Base-by-base conservation (phyloP, 2,113 vertebrate genomes). In the Phrynosoma platyrhinos region DNA sequence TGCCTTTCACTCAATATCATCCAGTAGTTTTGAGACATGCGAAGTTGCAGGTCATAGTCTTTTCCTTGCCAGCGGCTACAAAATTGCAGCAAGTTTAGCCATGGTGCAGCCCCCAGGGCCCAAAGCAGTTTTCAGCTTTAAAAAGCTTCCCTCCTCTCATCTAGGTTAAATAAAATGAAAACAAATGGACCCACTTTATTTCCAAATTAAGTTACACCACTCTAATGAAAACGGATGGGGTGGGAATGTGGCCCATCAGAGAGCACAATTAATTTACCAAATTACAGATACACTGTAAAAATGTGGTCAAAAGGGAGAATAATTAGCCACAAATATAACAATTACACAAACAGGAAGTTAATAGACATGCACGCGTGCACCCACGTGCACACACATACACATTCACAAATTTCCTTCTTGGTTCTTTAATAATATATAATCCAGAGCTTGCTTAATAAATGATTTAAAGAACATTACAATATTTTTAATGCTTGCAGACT, bases 381-480 rank as follows among this genome's bases (percentile, higher is more conserved):
- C 1, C 47, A 47, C 47, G 14, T 3, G 14, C 58, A 62, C 58
- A 62, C 58, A 62, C 58, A 62, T 87, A 0, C 71, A 80, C 88
- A 32, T 13, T 36, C 40, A 64, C 68, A 36, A 20, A 47, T 74
- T 13, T 78, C 40, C 16, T 91, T 90, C 75, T 58, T 83, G 23
- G 74, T 89, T 87, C 68, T 75, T 91, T 74, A 62, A 25, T 86
- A 91, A 85, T 1, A 8, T 75, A 87, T 85, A 86, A 83, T 86
- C 36, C 25, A 1, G 8, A 89, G 71, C 42, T 84, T 92, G 93
- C 88, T 92, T 91, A 93, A 93, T 92, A 92, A 85, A 90, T 85
- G 74, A 82, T 79, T 91, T 89, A 14, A 91, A 82, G 32, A 88
- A 25, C 72, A 75, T 85, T 89, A 86, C 0, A 0, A 9, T 85